These are phyloP conservation scores for Plodia interpunctella DNA, from an alignment of 1,140 invertebrate species.

Conservation along the genomic window DNA sequence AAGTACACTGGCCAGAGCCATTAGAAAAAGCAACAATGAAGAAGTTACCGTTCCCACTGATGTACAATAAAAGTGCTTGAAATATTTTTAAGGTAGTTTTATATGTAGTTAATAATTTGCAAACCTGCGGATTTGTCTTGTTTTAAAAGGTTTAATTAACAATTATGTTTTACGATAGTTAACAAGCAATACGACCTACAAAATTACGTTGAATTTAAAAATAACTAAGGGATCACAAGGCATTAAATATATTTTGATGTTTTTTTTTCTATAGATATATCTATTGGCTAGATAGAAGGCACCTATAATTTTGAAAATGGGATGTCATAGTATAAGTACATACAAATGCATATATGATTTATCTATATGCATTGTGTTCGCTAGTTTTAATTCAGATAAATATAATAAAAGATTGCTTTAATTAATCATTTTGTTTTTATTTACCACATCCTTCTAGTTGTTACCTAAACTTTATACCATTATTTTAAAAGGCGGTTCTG, in stretches of 20 bases:
- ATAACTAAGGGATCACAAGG: too few relatives aligned
- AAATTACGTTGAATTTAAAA: too few relatives aligned
- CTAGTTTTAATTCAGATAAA: neutral
- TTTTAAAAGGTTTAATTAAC: neutral
- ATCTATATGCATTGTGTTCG: neutral
- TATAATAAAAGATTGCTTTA: neutral
- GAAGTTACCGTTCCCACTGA: neutral
- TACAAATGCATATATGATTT: neutral
- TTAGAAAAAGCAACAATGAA: neutral
- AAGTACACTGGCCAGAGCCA: conserved; percentile 2
- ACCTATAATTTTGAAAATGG: neutral
- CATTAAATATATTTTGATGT: too few relatives aligned
- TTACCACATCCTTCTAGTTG: too few relatives aligned
- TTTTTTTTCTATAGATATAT: neutral
- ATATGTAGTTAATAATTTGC: neutral
- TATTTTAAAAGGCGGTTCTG: too few relatives aligned
- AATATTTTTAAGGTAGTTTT: neutral
- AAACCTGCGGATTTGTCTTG: neutral
- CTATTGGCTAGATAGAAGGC: neutral
- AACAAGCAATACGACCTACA: neutral
- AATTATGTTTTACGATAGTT: conserved; percentile 1
- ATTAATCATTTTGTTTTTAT: neutral
- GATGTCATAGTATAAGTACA: neutral
- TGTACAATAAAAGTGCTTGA: neutral
- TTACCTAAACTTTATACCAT: too few relatives aligned